phyloP scores from a whole-genome alignment of 2,113 vertebrate genomes.

The Acinonyx jubatus region DNA sequence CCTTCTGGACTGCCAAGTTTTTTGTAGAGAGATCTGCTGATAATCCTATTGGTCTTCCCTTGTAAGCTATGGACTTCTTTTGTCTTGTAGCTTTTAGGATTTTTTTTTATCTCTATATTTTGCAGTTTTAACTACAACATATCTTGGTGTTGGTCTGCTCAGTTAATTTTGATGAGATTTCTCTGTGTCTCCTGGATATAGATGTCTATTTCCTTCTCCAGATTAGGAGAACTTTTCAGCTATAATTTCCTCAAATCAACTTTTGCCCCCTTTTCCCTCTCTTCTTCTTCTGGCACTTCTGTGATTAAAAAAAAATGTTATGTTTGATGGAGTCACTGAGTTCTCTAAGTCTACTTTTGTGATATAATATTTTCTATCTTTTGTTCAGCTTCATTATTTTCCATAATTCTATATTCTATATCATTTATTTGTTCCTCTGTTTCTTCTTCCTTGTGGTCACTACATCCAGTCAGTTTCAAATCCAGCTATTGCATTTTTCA shows the following conservation, averaged over 20 bases:
- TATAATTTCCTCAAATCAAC: not conserved
- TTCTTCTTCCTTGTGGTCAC: too few species aligned
- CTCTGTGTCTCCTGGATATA: not conserved
- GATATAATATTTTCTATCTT: not conserved
- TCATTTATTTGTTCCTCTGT: not conserved
- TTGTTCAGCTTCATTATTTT: not conserved
- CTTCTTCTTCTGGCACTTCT: too few species aligned
- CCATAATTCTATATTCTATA: not conserved
- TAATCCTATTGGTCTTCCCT: not conserved
- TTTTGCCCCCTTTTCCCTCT: not conserved
- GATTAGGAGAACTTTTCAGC: not conserved
- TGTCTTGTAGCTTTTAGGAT: not conserved
- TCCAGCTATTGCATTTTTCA: too few species aligned
- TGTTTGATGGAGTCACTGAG: not conserved
- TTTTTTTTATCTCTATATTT: not conserved
- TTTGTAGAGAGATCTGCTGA: not conserved
- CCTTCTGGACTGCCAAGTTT: not conserved
- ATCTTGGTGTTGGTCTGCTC: not conserved
- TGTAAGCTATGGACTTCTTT: not conserved
- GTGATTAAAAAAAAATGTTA: not conserved
- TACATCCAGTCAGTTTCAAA: too few species aligned
- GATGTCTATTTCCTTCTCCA: not conserved
- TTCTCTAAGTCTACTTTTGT: not conserved
- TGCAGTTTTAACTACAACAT: not conserved
- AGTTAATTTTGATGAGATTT: not conserved